A percentile compares a stretch with the other conserved stretches of the same genome.
phyloP scores from a whole-genome alignment of 2,113 vertebrate genomes.

The Prolemur simus region DNA sequence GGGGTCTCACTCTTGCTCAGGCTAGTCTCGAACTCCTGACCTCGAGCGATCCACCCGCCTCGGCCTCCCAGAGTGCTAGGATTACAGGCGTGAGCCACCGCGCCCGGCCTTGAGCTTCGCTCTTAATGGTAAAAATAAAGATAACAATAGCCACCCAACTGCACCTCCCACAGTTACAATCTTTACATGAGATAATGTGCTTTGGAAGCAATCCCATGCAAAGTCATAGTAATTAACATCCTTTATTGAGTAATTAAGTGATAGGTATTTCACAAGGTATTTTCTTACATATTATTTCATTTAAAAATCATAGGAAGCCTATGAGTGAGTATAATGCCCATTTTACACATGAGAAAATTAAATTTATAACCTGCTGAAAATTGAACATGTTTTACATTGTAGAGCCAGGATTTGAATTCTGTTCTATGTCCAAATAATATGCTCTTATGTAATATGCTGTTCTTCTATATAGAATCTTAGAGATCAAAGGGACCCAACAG shows the following conservation, averaged over 20 bases:
- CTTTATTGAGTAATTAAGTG: neutral
- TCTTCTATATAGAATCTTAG: neutral
- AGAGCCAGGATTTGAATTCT: neutral
- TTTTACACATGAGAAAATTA: conserved; percentile 26
- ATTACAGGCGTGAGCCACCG: too few relatives aligned
- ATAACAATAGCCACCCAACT: neutral
- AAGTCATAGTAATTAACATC: neutral
- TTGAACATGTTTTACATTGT: neutral
- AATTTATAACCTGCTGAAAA: neutral
- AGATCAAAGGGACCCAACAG: neutral
- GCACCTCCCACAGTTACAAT: neutral
- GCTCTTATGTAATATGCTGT: neutral
- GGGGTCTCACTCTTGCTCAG: too few relatives aligned
- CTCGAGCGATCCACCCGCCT: too few relatives aligned
- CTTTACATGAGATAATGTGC: neutral
- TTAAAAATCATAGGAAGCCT: neutral
- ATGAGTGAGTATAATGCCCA: neutral
- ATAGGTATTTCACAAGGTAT: neutral
- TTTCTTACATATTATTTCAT: neutral
- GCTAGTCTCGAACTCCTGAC: too few relatives aligned
- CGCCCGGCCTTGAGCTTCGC: too few relatives aligned
- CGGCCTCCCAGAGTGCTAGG: too few relatives aligned
- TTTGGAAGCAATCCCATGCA: neutral
- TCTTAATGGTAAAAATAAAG: neutral
- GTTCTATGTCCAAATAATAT: neutral